Conservation (phyloP, 1,140 invertebrate species). For the Lepeophtheirus salmonis region DNA sequence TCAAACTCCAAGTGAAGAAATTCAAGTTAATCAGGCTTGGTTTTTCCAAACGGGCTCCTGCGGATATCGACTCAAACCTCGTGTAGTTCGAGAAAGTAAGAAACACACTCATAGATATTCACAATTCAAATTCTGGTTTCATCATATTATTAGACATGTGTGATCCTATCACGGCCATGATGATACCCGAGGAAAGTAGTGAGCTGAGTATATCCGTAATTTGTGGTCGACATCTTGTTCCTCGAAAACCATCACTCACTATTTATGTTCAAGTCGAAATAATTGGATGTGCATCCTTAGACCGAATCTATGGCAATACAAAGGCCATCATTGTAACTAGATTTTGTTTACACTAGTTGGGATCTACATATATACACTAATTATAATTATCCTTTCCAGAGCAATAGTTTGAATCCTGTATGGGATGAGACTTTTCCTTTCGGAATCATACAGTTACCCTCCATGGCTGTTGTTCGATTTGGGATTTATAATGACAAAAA, state of each 20-base stretch:
- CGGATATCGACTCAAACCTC: conserved; percentile 6
- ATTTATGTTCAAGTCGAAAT: conserved; percentile 13
- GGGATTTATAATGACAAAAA: conserved; percentile 13
- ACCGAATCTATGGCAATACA: neutral
- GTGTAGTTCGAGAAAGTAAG: neutral
- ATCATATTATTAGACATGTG: neutral
- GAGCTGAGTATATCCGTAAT: conserved; percentile 1
- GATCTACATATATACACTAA: too few species aligned
- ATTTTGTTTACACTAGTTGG: too few species aligned
- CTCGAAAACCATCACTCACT: neutral
- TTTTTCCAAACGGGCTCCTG: neutral
- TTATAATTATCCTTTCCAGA: neutral
- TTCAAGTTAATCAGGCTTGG: conserved; percentile 13
- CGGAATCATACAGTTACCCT: conserved; percentile 8
- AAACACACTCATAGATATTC: neutral
- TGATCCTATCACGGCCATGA: neutral
- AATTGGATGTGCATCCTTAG: conserved; percentile 4
- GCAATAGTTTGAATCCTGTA: conserved; percentile 5
- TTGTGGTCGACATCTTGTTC: neutral
- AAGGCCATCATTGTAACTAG: neutral
- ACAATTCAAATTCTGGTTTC: neutral
- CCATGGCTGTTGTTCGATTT: neutral
- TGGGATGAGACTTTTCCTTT: conserved; percentile 15
- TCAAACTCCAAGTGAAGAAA: conserved; percentile 6
- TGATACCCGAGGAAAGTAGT: neutral